Percentiles rank a stretch among this genome's conserved stretches.
Conservation (phyloP, 2,113 vertebrate species). For the Tragelaphus strepsiceros region DNA sequence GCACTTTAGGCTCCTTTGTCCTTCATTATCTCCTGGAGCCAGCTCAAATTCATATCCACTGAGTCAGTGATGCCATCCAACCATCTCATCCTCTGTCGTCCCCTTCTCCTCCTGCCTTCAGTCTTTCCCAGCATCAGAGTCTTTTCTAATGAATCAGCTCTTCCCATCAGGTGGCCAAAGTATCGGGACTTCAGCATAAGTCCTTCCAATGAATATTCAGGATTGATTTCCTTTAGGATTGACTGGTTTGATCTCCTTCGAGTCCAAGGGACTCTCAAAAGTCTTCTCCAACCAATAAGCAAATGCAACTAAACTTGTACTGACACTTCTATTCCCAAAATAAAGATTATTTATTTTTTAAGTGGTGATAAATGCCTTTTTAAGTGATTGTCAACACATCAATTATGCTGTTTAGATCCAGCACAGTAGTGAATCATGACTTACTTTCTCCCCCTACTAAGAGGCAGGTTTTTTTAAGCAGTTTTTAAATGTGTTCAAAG, state of each 20-base stretch:
- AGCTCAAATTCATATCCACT: not conserved
- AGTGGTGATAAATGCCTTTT: not conserved
- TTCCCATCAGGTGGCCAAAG: not conserved
- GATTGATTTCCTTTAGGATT: not conserved
- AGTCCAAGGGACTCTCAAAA: not conserved
- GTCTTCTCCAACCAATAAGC: not conserved
- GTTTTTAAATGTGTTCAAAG: not conserved
- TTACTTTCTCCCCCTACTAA: not conserved
- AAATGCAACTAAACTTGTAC: not conserved
- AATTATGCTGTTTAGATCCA: not conserved
- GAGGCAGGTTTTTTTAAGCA: not conserved
- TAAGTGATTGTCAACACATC: not conserved
- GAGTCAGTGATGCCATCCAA: not conserved
- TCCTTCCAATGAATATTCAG: not conserved
- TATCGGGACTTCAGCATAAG: not conserved
- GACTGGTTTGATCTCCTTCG: not conserved
- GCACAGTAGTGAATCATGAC: not conserved
- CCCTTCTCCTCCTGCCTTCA: not conserved
- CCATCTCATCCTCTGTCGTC: not conserved
- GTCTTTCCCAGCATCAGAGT: not conserved
- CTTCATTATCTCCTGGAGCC: not conserved
- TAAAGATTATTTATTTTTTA: not conserved
- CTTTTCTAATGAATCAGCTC: not conserved
- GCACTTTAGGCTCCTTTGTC: not conserved
- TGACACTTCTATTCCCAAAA: not conserved